These are phyloP conservation scores for Hylaeus volcanicus DNA, from an alignment of 1,140 invertebrate genomes.

Conservation along the genomic window DNA sequence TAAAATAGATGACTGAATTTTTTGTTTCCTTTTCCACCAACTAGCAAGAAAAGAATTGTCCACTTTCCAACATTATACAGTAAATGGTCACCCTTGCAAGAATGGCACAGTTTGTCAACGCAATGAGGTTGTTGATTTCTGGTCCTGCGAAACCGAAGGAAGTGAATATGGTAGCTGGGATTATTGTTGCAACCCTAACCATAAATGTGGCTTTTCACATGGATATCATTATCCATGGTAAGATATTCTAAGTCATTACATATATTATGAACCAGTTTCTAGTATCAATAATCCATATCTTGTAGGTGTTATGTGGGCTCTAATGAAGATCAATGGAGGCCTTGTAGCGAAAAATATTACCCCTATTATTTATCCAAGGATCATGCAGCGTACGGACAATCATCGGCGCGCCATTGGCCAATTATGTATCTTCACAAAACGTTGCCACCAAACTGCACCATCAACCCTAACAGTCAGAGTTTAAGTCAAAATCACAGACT, in stretches of 20 bases:
- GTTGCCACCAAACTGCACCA: constrained; percentile 81
- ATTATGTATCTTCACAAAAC: constrained; percentile 85
- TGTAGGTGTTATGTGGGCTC: constrained; percentile 89
- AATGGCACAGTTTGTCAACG: constrained; percentile 85
- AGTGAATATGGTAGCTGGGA: constrained; percentile 87
- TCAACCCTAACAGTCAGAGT: constrained; percentile 42
- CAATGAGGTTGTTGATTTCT: constrained; percentile 87
- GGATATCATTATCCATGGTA: constrained; percentile 89
- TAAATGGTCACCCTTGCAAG: constrained; percentile 89
- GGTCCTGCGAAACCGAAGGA: constrained; percentile 89
- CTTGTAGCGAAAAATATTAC: constrained; percentile 90
- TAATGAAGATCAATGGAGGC: constrained; percentile 88
- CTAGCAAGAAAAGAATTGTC: constrained; percentile 61
- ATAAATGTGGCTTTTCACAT: constrained; percentile 90
- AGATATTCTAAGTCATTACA: constrained; percentile 13
- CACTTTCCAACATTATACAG: constrained; percentile 87
- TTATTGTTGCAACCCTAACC: constrained; percentile 89
- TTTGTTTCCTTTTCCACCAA: constrained; percentile 32
- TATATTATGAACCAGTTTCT: background rate
- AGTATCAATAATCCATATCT: background rate
- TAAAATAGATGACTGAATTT: background rate
- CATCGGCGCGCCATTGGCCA: constrained; percentile 82
- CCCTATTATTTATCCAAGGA: constrained; percentile 77
- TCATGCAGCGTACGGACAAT: constrained; percentile 33
- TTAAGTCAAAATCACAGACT: background rate